Conservation (phyloP, 2,113 vertebrate genomes). For the Noctilio leporinus region DNA sequence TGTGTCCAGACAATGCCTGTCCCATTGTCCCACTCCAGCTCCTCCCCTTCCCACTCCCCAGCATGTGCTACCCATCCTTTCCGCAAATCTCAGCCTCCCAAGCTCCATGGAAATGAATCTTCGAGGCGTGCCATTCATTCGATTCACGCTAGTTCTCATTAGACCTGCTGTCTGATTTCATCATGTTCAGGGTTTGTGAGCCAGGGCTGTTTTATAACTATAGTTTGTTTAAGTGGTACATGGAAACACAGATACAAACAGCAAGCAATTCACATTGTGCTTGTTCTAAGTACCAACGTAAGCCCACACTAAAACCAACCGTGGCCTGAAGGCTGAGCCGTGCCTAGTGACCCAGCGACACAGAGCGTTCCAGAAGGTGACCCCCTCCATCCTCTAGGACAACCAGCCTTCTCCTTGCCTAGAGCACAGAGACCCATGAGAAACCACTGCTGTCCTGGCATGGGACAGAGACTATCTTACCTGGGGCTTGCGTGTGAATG, state of each 20-base stretch:
- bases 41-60: not conserved
- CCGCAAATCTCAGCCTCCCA: not conserved
- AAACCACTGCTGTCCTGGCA: not conserved
- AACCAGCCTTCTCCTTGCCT: too few relatives aligned
- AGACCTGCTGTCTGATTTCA: not conserved
- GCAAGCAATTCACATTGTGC: not conserved
- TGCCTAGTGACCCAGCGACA: not conserved
- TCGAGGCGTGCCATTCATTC: not conserved
- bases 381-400: not conserved
- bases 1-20: not conserved
- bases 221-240: not conserved
- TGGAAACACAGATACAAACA: not conserved
- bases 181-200: not conserved
- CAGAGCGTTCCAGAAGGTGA: not conserved
- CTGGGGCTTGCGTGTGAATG: not conserved
- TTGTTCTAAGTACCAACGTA: not conserved
- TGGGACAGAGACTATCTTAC: accelerated
- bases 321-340: not conserved
- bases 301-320: not conserved
- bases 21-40: not conserved
- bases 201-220: not conserved
- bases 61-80: not conserved
- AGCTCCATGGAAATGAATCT: not conserved
- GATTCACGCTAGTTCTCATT: not conserved
- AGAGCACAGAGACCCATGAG: not conserved